phyloP scores from a whole-genome alignment of 1,140 invertebrate species.

The Cyclina sinensis region DNA sequence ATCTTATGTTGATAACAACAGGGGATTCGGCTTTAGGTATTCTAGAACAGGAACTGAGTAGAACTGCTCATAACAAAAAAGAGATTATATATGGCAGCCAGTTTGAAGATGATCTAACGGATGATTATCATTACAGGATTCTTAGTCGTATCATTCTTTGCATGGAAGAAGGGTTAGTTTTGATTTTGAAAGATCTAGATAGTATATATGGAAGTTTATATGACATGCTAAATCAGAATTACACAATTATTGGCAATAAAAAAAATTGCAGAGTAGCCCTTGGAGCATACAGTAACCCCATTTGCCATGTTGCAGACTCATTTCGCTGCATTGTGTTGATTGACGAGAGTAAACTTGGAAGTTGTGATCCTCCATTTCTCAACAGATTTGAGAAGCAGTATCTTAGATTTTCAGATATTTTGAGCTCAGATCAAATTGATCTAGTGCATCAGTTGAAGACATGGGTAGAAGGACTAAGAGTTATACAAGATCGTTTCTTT shows the following conservation, averaged over 20 bases:
- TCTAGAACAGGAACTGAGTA: slow-evolving; percentile 32
- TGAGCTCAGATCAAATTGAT: slow-evolving; percentile 42
- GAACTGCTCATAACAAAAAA: background rate
- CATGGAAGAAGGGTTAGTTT: slow-evolving; percentile 74
- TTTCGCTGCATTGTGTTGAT: slow-evolving; percentile 75
- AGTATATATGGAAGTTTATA: slow-evolving; percentile 77
- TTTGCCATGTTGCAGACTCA: slow-evolving; percentile 72
- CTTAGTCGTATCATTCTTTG: slow-evolving; percentile 76
- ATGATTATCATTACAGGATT: slow-evolving; percentile 73
- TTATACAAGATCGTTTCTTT: background rate
- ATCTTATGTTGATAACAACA: slow-evolving; percentile 57
- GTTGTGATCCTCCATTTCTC: slow-evolving; percentile 72
- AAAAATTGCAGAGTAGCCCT: slow-evolving; percentile 72
- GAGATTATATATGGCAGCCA: slow-evolving; percentile 72
- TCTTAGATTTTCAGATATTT: slow-evolving; percentile 60
- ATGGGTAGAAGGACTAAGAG: slow-evolving; percentile 16
- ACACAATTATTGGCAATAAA: slow-evolving; percentile 71
- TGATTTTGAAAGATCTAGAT: slow-evolving; percentile 75
- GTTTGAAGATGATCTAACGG: slow-evolving; percentile 73
- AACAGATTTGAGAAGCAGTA: slow-evolving; percentile 80
- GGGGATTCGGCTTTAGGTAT: slow-evolving; percentile 65
- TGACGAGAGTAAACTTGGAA: slow-evolving; percentile 67
- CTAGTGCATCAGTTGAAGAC: slow-evolving; percentile 37
- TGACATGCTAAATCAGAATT: slow-evolving; percentile 79
- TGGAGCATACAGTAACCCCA: slow-evolving; percentile 75